Conservation (phyloP, 2,797 vertebrate species). For the Pteronotus mesoamericanus region DNA sequence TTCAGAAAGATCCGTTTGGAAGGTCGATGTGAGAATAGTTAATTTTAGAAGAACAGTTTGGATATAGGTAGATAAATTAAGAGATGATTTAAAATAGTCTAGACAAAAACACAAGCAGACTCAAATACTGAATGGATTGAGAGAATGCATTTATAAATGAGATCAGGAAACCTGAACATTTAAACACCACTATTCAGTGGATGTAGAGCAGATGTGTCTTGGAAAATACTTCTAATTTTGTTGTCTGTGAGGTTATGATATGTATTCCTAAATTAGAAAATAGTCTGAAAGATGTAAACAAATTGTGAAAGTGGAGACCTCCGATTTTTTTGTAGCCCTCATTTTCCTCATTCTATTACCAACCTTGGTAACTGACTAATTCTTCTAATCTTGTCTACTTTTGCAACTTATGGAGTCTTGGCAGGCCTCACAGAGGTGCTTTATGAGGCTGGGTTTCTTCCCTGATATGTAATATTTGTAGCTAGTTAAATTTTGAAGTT, state of each 20-base stretch:
- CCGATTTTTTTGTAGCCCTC: not conserved
- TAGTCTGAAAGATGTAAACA: not conserved
- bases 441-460: not conserved
- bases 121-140: not conserved
- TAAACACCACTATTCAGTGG: not conserved
- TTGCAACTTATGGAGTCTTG: not conserved
- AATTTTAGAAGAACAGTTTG: not conserved
- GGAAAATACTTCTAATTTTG: not conserved
- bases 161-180: not conserved
- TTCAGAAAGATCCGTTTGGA: not conserved
- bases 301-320: not conserved
- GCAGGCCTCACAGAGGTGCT: not conserved
- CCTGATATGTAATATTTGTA: not conserved
- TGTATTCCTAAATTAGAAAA: not conserved
- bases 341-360: not conserved
- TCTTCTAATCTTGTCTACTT: not conserved
- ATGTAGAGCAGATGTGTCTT: not conserved
- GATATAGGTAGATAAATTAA: not conserved
- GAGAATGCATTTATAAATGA: not conserved
- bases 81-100: not conserved
- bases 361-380: not conserved
- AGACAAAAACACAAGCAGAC: not conserved
- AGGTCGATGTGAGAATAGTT: not conserved
- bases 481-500: not conserved
- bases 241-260: not conserved